These are phyloP conservation scores for Melanotaenia nigrans DNA, from an alignment of 2,797 vertebrate species.

Conservation along the genomic window DNA sequence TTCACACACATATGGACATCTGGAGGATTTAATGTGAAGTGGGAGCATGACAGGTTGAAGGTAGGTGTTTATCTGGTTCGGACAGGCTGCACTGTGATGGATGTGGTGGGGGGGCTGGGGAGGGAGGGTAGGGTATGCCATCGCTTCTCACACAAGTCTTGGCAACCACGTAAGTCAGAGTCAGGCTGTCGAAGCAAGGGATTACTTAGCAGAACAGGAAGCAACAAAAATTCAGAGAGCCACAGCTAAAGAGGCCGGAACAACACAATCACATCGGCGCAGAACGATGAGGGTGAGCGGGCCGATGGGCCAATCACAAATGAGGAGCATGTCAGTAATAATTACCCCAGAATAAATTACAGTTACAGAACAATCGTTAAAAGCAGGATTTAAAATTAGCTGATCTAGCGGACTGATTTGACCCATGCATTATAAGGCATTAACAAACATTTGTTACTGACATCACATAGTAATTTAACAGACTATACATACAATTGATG, in stretches of 20 bases:
- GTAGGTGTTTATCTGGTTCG: constrained; percentile 26
- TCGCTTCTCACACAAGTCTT: constrained; percentile 37
- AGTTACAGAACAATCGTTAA: constrained; percentile 82
- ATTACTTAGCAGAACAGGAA: constrained; percentile 57
- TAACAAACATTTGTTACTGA: constrained; percentile 82
- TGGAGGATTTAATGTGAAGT: constrained; percentile 36
- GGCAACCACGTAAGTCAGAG: constrained; percentile 58
- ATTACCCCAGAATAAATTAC: constrained; percentile 83
- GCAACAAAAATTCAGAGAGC: constrained; percentile 67
- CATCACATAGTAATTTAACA: constrained; percentile 79
- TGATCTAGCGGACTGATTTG: constrained; percentile 72
- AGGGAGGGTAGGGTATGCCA: neutral
- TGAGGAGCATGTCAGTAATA: constrained; percentile 73
- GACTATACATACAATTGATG: constrained; percentile 80
- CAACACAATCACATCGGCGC: constrained; percentile 69
- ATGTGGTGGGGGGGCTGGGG: constrained; percentile 11
- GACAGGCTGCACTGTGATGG: constrained; percentile 50
- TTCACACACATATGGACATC: constrained; percentile 56
- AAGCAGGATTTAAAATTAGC: constrained; percentile 74
- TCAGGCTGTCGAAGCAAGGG: constrained; percentile 60
- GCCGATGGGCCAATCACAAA: constrained; percentile 44
- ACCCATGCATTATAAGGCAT: constrained; percentile 86
- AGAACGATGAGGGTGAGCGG: constrained; percentile 45
- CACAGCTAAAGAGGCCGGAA: constrained; percentile 66
- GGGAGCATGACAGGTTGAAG: constrained; percentile 44